Conservation (phyloP, 1,140 invertebrate genomes). For the Lepidurus apus region DNA sequence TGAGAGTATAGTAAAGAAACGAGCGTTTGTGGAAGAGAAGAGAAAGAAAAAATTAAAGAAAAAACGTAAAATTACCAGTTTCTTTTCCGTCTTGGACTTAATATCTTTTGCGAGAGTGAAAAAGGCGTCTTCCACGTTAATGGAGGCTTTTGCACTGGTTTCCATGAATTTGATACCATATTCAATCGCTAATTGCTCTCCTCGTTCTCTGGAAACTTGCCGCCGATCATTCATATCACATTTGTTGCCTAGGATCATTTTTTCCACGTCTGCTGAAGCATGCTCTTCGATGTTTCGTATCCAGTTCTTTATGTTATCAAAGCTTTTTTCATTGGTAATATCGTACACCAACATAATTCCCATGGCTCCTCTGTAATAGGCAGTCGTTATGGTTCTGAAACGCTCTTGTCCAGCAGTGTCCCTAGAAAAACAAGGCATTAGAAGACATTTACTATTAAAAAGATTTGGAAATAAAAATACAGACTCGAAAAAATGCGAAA, state of each 20-base stretch:
- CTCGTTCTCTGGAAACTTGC: conserved; percentile 64
- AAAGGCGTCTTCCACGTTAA: conserved; percentile 87
- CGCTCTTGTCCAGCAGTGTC: conserved; percentile 60
- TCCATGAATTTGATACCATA: conserved; percentile 92
- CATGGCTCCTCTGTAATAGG: conserved; percentile 58
- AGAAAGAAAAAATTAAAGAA: conserved; percentile 29
- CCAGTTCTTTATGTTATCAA: conserved; percentile 54
- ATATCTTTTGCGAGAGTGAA: conserved; percentile 88
- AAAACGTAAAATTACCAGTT: conserved; percentile 64
- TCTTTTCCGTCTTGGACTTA: conserved; percentile 92
- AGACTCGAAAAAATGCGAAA: neutral
- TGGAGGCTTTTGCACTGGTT: conserved; percentile 84
- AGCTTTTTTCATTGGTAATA: conserved; percentile 52
- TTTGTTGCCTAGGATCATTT: conserved; percentile 93
- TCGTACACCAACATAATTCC: conserved; percentile 54
- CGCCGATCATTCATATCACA: conserved; percentile 85
- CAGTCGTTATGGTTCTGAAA: conserved; percentile 60
- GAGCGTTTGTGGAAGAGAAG: conserved; percentile 31
- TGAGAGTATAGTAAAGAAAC: conserved; percentile 29
- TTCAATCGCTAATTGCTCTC: conserved; percentile 74
- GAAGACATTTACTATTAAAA: neutral
- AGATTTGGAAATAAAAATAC: neutral
- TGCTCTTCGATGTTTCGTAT: conserved; percentile 49
- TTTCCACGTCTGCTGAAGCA: conserved; percentile 87
- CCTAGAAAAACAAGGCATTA: conserved; percentile 41